phyloP scores from a whole-genome alignment of 2,888 invertebrate species.

The Dolichopus griseipennis region DNA sequence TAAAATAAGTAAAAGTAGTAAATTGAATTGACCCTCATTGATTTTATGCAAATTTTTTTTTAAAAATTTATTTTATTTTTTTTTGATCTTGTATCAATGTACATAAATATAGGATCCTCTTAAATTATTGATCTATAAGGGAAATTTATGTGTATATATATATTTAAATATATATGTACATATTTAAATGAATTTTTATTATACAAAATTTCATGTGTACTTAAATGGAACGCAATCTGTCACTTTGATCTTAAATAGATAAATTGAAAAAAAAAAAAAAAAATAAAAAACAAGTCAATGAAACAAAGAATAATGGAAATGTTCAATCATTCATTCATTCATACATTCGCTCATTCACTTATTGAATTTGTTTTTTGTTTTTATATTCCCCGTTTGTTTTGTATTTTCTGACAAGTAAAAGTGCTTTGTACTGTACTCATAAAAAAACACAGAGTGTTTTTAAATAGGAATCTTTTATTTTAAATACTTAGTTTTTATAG shows the following conservation, averaged over 20 bases:
- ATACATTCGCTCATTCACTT: neutral
- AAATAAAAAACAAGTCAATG: no score
- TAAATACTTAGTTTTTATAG: no score
- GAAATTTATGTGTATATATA: neutral
- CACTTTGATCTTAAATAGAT: conserved; percentile 1
- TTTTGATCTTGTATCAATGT: neutral
- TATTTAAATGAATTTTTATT: neutral
- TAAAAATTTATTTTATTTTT: no score
- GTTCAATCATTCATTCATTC: neutral
- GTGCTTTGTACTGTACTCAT: no score
- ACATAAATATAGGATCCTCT: neutral
- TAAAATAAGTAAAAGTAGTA: no score
- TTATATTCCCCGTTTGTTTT: neutral
- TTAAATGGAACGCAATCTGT: conserved; percentile 3
- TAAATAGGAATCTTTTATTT: no score
- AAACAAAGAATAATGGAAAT: no score
- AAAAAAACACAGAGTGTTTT: no score
- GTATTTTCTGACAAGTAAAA: neutral
- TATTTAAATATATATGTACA: neutral
- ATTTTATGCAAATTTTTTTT: neutral
- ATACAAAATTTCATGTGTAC: neutral
- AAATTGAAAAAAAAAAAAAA: neutral
- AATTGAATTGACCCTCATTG: no score
- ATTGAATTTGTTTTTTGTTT: no score
- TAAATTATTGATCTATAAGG: neutral